Evolutionary conservation across 1,140 invertebrate species (phyloP).

Genomic region (Thalassaphorura encarpata): DNA sequence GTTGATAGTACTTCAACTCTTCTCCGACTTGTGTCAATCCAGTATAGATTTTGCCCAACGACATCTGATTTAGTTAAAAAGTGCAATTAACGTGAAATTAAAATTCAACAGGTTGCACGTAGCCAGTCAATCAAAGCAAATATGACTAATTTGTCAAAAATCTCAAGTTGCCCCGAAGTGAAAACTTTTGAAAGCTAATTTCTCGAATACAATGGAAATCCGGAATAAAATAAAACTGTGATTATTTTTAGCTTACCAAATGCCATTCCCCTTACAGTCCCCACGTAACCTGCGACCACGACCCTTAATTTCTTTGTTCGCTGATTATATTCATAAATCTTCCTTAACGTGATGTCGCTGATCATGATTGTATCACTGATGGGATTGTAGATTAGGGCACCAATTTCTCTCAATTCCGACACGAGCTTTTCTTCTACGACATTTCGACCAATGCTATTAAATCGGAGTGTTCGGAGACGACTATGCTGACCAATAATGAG

Average conservation of each 20-base stretch:
- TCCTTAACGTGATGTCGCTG: constrained; percentile 29
- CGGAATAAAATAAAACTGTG: not conserved
- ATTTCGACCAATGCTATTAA: constrained; percentile 37
- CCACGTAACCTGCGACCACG: constrained; percentile 41
- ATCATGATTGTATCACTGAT: constrained; percentile 32
- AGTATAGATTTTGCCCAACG: constrained; percentile 46
- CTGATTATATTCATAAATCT: constrained; percentile 34
- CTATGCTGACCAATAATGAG: constrained; percentile 38
- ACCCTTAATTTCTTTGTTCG: constrained; percentile 28
- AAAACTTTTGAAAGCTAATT: too few relatives aligned
- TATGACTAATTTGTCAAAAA: too few relatives aligned
- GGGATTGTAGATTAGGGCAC: constrained; percentile 17
- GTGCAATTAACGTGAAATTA: too few relatives aligned
- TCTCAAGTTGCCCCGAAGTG: too few relatives aligned
- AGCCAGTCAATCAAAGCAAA: too few relatives aligned
- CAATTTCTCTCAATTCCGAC: constrained; percentile 9
- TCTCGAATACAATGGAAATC: not conserved
- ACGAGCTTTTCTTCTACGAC: constrained; percentile 9
- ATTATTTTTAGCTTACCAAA: constrained; percentile 42
- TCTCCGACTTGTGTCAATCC: constrained; percentile 61
- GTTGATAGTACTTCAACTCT: constrained; percentile 61
- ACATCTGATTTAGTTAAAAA: too few relatives aligned
- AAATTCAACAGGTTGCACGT: too few relatives aligned
- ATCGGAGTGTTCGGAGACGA: constrained; percentile 37
- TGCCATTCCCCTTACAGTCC: constrained; percentile 49